Base-by-base conservation (phyloP, 2,888 invertebrate genomes). In the Cyrtodaria siliqua region DNA sequence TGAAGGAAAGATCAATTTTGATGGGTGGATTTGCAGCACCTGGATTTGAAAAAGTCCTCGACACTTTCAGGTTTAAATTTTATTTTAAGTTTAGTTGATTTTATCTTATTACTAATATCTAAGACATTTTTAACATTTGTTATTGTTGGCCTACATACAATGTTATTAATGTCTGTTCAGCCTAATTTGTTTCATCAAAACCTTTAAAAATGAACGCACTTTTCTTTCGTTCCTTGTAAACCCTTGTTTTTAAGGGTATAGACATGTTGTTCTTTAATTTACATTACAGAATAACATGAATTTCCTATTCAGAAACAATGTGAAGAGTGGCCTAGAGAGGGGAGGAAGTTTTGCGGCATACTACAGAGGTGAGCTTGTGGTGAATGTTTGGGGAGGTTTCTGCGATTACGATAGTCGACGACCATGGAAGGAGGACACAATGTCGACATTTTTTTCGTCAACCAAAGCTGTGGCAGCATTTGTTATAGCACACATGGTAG, bases 341-440 rank as follows among this genome's bases (percentile, higher is more conserved):
- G 93, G 93, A 3, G 92, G 92, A 2, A 90, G 91, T 55, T 92
- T 94, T 82, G 92, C 93, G 14, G 93, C 93, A 2, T 94, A 93
- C 75, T 90, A 93, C 79, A 88, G 89, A 71, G 93, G 93, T 18
- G 82, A 92, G 60, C 85, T 91, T 38, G 93, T 94, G 2, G 93
- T 93, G 2, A 93, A 93, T 72, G 70, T 94, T 23, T 93, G 92
- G 91, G 93, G 93, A 29, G 93, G 93, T 27, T 91, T 89, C 74
- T 92, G 92, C 4, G 93, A 93, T 84, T 64, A 79, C 2, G 84
- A 87, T 53, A 83, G 88, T 29, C 78, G 86, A 26, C 70, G 91
- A 53, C 85, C 83, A 14, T 92, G 93, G 92, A 88, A 87, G 33
- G 79, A 91, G 53, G 89, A 93, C 69, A 92, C 93, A 24, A 80